phyloP scores from a whole-genome alignment of 1,140 invertebrate species.

The Aphis gossypii region DNA sequence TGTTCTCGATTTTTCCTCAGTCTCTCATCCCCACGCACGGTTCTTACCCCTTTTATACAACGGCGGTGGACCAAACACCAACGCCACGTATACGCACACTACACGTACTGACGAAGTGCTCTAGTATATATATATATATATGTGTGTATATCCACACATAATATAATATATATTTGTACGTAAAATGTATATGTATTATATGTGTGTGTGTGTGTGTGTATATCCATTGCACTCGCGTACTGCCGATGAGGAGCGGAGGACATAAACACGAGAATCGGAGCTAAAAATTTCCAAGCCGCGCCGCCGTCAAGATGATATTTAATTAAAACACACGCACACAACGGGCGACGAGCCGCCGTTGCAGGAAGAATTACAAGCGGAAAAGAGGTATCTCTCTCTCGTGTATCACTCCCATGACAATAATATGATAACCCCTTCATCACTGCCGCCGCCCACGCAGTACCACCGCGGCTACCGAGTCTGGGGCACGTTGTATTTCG shows the following conservation, averaged over 20 bases:
- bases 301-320: slow-evolving; percentile 55
- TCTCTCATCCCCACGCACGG: background rate
- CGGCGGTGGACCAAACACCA: background rate
- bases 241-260: background rate
- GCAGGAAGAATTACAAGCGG: background rate
- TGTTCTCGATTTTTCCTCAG: slow-evolving; percentile 24
- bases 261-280: slow-evolving; percentile 51
- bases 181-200: background rate
- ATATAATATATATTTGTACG: background rate
- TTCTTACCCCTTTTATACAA: background rate
- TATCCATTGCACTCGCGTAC: background rate
- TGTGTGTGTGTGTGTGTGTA: too few species aligned
- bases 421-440: slow-evolving; percentile 45
- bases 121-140: background rate
- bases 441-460: background rate
- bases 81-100: background rate
- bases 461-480: background rate
- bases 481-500: slow-evolving; percentile 36
- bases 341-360: background rate
- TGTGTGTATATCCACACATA: background rate
- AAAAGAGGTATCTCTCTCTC: slow-evolving; percentile 31
- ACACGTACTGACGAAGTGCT: background rate
- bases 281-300: slow-evolving; percentile 48
- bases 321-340: slow-evolving; percentile 47
- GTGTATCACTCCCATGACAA: slow-evolving; percentile 57